A percentile compares a stretch with the other conserved stretches of the same genome.
phyloP scores from a whole-genome alignment of 2,113 vertebrate species.

The Apodemus sylvaticus region DNA sequence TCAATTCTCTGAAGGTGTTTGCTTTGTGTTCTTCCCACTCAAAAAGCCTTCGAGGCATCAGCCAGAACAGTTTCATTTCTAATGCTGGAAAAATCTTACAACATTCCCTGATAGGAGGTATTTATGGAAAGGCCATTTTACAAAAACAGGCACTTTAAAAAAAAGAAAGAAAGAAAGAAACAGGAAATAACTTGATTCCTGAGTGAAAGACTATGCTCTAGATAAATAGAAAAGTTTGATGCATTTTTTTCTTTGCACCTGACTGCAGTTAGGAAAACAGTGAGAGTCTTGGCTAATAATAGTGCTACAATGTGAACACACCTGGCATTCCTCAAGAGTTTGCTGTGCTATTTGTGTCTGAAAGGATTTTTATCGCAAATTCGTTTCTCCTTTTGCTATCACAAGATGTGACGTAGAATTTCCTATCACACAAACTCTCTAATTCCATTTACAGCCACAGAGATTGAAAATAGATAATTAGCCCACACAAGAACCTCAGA shows the following conservation, averaged over 20 bases:
- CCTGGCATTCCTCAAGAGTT: conserved; percentile 77
- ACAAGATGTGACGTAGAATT: conserved; percentile 68
- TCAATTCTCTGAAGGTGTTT: neutral
- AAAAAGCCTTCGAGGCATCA: neutral
- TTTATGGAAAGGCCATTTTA: conserved; percentile 52
- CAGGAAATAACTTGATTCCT: conserved; percentile 55
- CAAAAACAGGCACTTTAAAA: conserved; percentile 25
- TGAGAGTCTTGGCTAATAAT: conserved; percentile 80
- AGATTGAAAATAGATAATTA: conserved; percentile 81
- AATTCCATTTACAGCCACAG: conserved; percentile 80
- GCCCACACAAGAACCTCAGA: conserved; percentile 75
- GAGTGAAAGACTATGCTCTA: conserved; percentile 69
- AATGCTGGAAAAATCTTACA: conserved; percentile 32
- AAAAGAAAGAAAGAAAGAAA: too few relatives aligned
- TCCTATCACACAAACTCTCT: conserved; percentile 78
- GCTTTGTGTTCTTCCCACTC: neutral
- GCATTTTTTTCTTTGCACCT: conserved; percentile 67
- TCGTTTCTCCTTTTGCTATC: conserved; percentile 67
- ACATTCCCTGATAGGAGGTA: conserved; percentile 44
- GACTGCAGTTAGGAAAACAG: conserved; percentile 80
- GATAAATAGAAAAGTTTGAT: conserved; percentile 76
- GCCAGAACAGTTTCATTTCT: neutral
- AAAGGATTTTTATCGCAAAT: conserved; percentile 82
- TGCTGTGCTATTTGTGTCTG: conserved; percentile 82
- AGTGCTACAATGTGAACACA: conserved; percentile 77